A percentile compares a stretch with the other conserved stretches of the same genome.
Evolutionary conservation across 1,140 invertebrate genomes (phyloP).

Genomic region (Drosophila cardini): DNA sequence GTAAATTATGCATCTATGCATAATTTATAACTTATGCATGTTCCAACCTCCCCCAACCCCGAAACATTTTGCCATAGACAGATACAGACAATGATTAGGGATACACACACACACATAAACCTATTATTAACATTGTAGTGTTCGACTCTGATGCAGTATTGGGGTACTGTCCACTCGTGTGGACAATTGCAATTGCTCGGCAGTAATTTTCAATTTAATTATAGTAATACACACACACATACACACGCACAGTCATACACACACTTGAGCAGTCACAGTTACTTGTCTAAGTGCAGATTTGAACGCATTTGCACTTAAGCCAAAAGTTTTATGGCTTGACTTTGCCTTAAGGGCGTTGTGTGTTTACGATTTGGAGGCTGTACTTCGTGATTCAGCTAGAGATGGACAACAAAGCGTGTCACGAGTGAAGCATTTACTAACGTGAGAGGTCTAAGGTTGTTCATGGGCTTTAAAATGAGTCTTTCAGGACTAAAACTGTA

Average conservation of each 20-base stretch:
- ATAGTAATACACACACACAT: conserved; percentile 72
- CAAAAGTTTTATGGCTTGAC: conserved; percentile 72
- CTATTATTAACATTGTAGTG: conserved; percentile 72
- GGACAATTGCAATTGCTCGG: conserved; percentile 81
- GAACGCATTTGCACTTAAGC: conserved; percentile 80
- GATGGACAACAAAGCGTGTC: conserved; percentile 17
- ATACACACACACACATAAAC: conserved; percentile 56
- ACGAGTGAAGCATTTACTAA: too few species aligned
- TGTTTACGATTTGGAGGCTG: conserved; percentile 17
- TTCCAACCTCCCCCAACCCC: conserved; percentile 41
- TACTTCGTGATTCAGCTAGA: background rate
- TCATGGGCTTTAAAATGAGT: too few species aligned
- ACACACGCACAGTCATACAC: conserved; percentile 36
- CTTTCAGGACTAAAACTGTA: too few species aligned
- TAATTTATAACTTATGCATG: conserved; percentile 80
- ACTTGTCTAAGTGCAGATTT: conserved; percentile 75
- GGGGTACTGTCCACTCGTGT: conserved; percentile 64
- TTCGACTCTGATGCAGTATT: conserved; percentile 3
- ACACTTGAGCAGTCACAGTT: conserved; percentile 24
- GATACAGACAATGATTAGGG: conserved; percentile 79
- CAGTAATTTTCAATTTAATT: conserved; percentile 83
- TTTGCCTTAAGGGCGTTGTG: conserved; percentile 29
- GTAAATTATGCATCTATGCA: conserved; percentile 80
- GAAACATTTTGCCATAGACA: conserved; percentile 72
- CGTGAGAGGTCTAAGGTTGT: too few species aligned